A percentile compares a stretch with the other conserved stretches of the same genome.
Conservation (phyloP, 2,888 invertebrate species). For the Drosophila mulleri region DNA sequence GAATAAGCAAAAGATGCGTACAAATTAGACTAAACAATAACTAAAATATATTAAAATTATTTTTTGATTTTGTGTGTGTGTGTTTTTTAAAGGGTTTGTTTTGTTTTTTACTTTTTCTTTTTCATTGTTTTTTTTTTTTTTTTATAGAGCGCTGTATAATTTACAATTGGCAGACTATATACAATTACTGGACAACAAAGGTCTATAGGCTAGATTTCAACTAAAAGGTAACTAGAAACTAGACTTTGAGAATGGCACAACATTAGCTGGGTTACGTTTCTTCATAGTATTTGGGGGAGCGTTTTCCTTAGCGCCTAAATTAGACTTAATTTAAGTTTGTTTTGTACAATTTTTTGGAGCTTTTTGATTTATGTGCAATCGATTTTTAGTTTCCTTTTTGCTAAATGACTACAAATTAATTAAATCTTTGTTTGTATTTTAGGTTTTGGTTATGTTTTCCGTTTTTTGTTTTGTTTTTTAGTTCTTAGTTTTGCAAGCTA, state of each 20-base stretch:
- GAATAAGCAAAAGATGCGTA: conserved; percentile 59
- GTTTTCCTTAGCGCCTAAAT: conserved; percentile 26
- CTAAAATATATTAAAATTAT: conserved; percentile 33
- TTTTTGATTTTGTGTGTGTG: conserved; percentile 13
- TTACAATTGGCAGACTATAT: conserved; percentile 77
- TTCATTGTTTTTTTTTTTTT: conserved; percentile 36
- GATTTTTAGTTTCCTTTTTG: conserved; percentile 31
- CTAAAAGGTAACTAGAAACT: conserved; percentile 48
- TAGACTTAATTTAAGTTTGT: conserved; percentile 51
- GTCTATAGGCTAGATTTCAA: conserved; percentile 22
- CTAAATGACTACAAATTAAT: conserved; percentile 39
- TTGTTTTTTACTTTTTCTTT: conserved; percentile 22
- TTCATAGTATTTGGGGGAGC: conserved; percentile 15
- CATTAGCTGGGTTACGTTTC: conserved; percentile 56
- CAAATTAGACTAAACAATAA: conserved; percentile 56
- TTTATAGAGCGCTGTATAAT: conserved; percentile 59
- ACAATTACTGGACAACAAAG: conserved; percentile 61
- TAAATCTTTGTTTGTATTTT: conserved; percentile 16
- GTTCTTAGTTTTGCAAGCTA: conserved; percentile 33
- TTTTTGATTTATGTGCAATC: conserved; percentile 71
- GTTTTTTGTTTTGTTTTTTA: conserved; percentile 26
- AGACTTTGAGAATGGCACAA: conserved; percentile 73
- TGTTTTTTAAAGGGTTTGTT: conserved; percentile 40
- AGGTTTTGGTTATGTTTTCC: conserved; percentile 14
- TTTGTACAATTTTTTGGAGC: conserved; percentile 70